phyloP scores from a whole-genome alignment of 2,797 vertebrate species.

The Lepilemur septentrionalis region DNA sequence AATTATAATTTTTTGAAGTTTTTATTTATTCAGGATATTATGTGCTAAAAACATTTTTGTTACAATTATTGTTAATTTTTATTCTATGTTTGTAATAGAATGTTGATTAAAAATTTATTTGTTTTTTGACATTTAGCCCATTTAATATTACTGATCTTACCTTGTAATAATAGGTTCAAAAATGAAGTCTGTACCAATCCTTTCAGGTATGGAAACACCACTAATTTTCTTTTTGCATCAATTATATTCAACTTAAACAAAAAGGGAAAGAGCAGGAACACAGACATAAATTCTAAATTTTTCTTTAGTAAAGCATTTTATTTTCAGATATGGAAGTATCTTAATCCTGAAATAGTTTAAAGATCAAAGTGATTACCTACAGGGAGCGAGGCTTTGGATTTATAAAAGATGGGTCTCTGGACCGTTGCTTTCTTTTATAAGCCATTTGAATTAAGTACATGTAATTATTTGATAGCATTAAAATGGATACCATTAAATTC shows the following conservation, averaged over 20 bases:
- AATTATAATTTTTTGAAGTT: too few species aligned
- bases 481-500: not conserved
- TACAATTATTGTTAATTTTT: too few species aligned
- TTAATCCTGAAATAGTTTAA: not conserved
- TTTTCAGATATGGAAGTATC: not conserved
- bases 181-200: not conserved
- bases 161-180: too few species aligned
- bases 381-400: not conserved
- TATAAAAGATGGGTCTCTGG: not conserved
- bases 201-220: not conserved
- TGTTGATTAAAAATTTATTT: too few species aligned
- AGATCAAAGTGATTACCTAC: not conserved
- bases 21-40: too few species aligned
- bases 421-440: not conserved
- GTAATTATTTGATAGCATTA: not conserved
- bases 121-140: too few species aligned
- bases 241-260: not conserved
- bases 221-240: not conserved
- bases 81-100: too few species aligned
- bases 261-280: not conserved
- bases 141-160: too few species aligned
- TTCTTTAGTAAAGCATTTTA: not conserved
- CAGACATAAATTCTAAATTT: not conserved
- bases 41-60: too few species aligned
- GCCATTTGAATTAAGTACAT: not conserved